A percentile compares a stretch with the other conserved stretches of the same genome.
Evolutionary conservation across 1,140 invertebrate species (phyloP).

Genomic region (Drosophila triauraria): DNA sequence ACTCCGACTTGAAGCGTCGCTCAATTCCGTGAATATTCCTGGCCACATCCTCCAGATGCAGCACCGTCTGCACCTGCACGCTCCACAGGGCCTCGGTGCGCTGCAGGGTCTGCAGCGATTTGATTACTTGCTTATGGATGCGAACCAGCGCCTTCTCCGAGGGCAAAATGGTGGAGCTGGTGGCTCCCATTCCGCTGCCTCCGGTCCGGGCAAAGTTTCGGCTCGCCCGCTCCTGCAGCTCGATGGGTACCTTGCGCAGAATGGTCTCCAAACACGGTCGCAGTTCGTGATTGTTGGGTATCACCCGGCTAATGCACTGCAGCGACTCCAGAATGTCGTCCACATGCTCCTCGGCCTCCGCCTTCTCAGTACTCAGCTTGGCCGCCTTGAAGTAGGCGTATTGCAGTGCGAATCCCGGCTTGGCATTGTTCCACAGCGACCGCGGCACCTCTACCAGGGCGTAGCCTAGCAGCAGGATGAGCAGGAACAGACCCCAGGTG

Average conservation of each 20-base stretch:
- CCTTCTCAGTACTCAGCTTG: slow-evolving; percentile 98
- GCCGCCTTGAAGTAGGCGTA: slow-evolving; percentile 98
- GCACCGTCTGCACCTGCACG: slow-evolving; percentile 92
- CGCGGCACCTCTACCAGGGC: slow-evolving; percentile 98
- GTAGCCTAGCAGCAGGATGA: slow-evolving; percentile 98
- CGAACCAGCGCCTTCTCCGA: slow-evolving; percentile 93
- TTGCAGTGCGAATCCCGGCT: slow-evolving; percentile 92
- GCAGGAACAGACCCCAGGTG: slow-evolving; percentile 98
- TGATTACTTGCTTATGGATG: slow-evolving; percentile 93
- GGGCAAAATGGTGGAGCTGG: slow-evolving; percentile 89
- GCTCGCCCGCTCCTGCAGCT: slow-evolving; percentile 86
- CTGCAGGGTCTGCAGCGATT: slow-evolving; percentile 94
- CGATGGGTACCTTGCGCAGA: slow-evolving; percentile 93
- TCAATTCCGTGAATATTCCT: slow-evolving; percentile 92
- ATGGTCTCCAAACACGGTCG: slow-evolving; percentile 93
- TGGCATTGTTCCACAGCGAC: slow-evolving; percentile 94
- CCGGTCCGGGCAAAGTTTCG: slow-evolving; percentile 89
- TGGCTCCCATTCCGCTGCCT: slow-evolving; percentile 86
- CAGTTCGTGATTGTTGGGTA: slow-evolving; percentile 89
- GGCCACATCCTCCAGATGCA: slow-evolving; percentile 94
- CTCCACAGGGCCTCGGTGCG: slow-evolving; percentile 97
- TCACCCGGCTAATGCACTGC: slow-evolving; percentile 89
- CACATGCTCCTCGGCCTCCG: slow-evolving; percentile 97
- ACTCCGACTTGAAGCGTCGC: slow-evolving; percentile 91
- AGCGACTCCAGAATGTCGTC: slow-evolving; percentile 97